These are phyloP conservation scores for Diogma glabrata DNA, from an alignment of 2,888 invertebrate genomes.

Conservation along the genomic window DNA sequence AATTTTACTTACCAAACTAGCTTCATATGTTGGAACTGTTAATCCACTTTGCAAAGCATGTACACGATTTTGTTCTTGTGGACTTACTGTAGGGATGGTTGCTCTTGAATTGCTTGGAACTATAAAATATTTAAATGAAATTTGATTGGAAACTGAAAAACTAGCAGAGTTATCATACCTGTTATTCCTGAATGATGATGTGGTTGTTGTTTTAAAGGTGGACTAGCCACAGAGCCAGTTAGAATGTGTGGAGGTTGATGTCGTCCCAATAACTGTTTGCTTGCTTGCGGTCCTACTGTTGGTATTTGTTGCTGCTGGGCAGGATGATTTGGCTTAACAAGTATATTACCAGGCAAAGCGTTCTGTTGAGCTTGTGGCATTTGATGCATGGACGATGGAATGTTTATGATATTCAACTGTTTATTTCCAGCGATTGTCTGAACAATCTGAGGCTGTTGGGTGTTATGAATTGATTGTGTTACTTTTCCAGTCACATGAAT, in stretches of 20 bases:
- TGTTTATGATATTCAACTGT: background rate
- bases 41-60: conserved; percentile 43
- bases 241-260: conserved; percentile 37
- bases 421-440: background rate
- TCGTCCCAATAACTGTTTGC: conserved; percentile 31
- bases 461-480: conserved; percentile 25
- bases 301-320: conserved; percentile 17
- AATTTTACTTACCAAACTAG: conserved; percentile 54
- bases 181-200: conserved; percentile 38
- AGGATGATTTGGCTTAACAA: conserved; percentile 17
- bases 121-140: conserved; percentile 19
- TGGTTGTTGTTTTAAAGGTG: conserved; percentile 39
- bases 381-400: conserved; percentile 3
- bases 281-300: conserved; percentile 20
- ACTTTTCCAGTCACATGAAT: conserved; percentile 4
- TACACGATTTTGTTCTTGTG: conserved; percentile 44
- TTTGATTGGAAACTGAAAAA: too few species aligned
- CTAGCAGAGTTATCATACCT: conserved; percentile 31
- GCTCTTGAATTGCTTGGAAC: conserved; percentile 42
- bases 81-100: conserved; percentile 48
- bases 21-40: conserved; percentile 49
- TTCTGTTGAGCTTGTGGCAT: conserved; percentile 28
- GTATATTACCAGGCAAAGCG: conserved; percentile 25
- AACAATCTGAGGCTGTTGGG: conserved; percentile 23
- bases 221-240: conserved; percentile 43